Percentiles rank a stretch among this genome's conserved stretches.
Evolutionary conservation across 2,888 invertebrate species (phyloP).

Genomic region (Phortica magna): DNA sequence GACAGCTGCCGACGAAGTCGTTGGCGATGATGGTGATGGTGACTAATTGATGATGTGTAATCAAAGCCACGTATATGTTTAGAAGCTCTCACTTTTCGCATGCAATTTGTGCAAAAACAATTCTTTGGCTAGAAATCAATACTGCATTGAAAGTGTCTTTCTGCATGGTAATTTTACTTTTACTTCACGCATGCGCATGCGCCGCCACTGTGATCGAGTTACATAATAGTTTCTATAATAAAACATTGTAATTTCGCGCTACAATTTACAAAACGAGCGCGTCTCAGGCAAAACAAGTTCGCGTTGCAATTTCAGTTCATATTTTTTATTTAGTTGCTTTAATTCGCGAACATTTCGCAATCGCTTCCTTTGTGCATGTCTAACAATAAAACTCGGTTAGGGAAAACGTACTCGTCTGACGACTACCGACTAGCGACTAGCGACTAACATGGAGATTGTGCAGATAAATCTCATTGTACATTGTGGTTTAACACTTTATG

Average conservation of each 20-base stretch:
- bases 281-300: conserved; percentile 7
- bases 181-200: conserved; percentile 28
- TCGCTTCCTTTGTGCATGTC: conserved; percentile 20
- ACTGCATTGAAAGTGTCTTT: conserved; percentile 7
- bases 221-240: conserved; percentile 10
- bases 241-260: not conserved
- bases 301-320: not conserved
- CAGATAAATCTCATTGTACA: conserved; percentile 27
- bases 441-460: not conserved
- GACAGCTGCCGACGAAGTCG: not conserved
- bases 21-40: conserved; percentile 42
- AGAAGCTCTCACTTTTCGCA: conserved; percentile 14
- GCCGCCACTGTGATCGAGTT: conserved; percentile 11
- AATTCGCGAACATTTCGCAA: conserved; percentile 22
- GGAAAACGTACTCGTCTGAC: not conserved
- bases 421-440: too few species aligned
- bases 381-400: not conserved
- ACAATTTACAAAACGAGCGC: not conserved
- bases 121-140: conserved; percentile 8
- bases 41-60: not conserved
- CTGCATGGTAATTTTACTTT: conserved; percentile 11
- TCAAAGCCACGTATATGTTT: not conserved
- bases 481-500: conserved; percentile 31
- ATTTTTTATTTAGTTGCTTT: conserved; percentile 6
- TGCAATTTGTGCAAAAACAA: not conserved